Conservation (phyloP, 2,888 invertebrate species). For the Alloplasta piceator region DNA sequence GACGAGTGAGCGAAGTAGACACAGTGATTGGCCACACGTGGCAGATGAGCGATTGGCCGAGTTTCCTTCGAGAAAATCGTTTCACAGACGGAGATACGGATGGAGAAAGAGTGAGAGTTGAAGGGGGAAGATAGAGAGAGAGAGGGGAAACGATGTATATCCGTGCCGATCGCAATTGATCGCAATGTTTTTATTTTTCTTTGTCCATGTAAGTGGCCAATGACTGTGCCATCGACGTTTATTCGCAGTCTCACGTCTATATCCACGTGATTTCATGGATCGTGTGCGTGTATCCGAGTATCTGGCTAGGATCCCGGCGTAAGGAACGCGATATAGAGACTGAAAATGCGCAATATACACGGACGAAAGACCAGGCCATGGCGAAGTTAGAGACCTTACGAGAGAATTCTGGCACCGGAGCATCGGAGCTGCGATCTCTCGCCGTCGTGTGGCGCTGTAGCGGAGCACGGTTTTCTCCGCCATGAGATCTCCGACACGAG, state of each 20-base stretch:
- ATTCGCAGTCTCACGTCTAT: neutral
- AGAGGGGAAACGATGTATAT: too few species aligned
- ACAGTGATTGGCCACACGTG: constrained; percentile 43
- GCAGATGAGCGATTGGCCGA: constrained; percentile 53
- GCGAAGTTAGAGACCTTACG: constrained; percentile 7
- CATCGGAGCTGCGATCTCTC: neutral
- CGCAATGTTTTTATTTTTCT: neutral
- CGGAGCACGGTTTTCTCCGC: constrained; percentile 38
- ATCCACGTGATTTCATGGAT: too few species aligned
- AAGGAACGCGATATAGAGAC: neutral
- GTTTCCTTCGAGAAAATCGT: constrained; percentile 42
- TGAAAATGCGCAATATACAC: neutral
- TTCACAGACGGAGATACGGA: neutral
- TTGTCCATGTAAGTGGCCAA: neutral
- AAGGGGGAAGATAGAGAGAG: too few species aligned
- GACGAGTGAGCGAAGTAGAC: constrained; percentile 25
- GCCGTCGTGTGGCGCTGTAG: neutral
- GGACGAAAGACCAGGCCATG: neutral
- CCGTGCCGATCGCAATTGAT: neutral
- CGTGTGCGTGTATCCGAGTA: neutral
- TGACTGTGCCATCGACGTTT: neutral
- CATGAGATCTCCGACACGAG: too few species aligned
- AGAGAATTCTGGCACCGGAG: constrained; percentile 4
- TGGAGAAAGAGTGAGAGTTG: too few species aligned
- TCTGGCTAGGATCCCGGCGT: neutral